Evolutionary conservation across 2,888 invertebrate genomes (phyloP).

Genomic region (Rhingia campestris): DNA sequence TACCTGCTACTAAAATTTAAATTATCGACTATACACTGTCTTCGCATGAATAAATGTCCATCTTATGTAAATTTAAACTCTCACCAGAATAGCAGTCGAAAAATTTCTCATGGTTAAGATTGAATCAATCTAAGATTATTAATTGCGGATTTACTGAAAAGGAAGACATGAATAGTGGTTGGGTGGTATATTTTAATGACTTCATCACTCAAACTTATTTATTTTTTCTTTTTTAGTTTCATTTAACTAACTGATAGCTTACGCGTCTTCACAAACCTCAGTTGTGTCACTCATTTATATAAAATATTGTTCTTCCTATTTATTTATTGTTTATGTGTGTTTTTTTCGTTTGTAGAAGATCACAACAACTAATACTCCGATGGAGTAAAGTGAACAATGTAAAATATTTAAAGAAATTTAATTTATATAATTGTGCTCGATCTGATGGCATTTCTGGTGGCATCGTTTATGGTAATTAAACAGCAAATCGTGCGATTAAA

Average conservation of each 20-base stretch:
- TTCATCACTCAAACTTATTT: conserved; percentile 1
- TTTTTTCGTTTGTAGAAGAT: conserved; percentile 60
- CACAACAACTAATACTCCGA: conserved; percentile 63
- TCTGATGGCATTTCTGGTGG: conserved; percentile 54
- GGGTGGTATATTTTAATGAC: conserved; percentile 8
- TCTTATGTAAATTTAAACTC: no score
- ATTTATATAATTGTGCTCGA: conserved; percentile 62
- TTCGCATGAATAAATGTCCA: no score
- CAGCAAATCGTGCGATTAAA: conserved; percentile 39
- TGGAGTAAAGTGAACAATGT: conserved; percentile 67
- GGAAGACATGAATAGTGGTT: background rate
- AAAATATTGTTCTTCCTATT: background rate
- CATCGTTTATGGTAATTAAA: conserved; percentile 72
- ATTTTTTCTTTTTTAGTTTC: conserved; percentile 1
- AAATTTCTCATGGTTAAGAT: no score
- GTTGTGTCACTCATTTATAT: background rate
- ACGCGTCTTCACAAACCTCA: background rate
- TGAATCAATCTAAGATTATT: conserved; percentile 16
- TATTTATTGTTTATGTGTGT: conserved; percentile 5
- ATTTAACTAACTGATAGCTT: conserved; percentile 6
- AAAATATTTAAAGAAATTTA: conserved; percentile 58
- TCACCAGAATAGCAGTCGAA: no score
- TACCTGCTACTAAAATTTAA: no score
- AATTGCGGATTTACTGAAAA: background rate
- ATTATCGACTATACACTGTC: no score